Base-by-base conservation (phyloP, 2,113 vertebrate genomes). In the Passerina amoena region DNA sequence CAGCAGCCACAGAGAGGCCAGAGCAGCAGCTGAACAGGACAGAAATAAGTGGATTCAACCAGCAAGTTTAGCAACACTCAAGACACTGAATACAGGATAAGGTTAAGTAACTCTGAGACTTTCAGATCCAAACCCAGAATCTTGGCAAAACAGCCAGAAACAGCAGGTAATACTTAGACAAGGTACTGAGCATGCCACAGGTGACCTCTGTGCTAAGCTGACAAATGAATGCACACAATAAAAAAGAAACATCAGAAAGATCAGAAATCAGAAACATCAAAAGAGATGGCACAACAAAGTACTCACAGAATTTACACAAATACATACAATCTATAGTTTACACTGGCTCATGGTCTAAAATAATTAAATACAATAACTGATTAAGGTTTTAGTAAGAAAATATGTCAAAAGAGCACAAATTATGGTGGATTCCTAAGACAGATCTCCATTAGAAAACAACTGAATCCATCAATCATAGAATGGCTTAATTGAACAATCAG, bases 1-100 rank as follows among this genome's bases (percentile, higher is more conserved):
- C 4, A 2, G 48, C 1, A 1, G 30, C 5, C 2, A 0, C 70
- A 81, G 14, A 69, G 6, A 15, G 8, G 40, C 33, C 48, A 5
- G 38, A 87, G 57, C 4, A 35, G 63, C 59, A 66, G 42, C 44
- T 33, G 33, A 79, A 75, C 13, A 1, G 18, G 38, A 86, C 72
- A 59, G 11, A 65, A n/a, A 75, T 19, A 19, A 68, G 28, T 6
- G 19, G 33, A 56, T 71, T 82, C 42, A 68, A 82, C 24, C 61
- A 85, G 12, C 14, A n/a, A 69, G 27, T 73, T 78, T 3, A 54
- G 37, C 72, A 86, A 66, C 79, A 40, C 22, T 68, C n/a, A 37
- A 47, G 45, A 69, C 48, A 30, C 1, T 9, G 57, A 90, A 69
- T 3, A 65, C 21, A 77, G 25, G 48, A 22, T 19, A 60, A 16